Percentiles rank a stretch among this genome's conserved stretches.
Conservation (phyloP, 53 echinoderm and acorn worm species). For the Patiria pectinifera region DNA sequence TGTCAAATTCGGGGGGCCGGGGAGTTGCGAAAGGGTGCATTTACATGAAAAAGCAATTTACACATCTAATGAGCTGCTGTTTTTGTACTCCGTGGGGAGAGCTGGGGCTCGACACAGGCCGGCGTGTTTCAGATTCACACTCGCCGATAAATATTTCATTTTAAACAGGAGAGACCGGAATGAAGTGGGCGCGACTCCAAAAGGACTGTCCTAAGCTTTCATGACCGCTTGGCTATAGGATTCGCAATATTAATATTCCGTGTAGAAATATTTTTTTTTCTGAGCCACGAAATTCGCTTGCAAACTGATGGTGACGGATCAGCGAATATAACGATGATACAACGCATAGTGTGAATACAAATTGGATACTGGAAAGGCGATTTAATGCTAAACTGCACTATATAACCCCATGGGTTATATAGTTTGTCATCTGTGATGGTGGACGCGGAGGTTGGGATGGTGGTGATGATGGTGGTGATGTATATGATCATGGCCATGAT, state of each 20-base stretch:
- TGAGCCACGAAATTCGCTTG: background rate
- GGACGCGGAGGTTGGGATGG: background rate
- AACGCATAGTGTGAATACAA: slow-evolving; percentile 2
- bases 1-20: slow-evolving; percentile 19
- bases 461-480: slow-evolving; percentile 16
- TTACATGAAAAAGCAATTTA: slow-evolving; percentile 64
- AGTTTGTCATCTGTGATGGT: background rate
- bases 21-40: slow-evolving; percentile 22
- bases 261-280: background rate
- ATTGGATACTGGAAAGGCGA: background rate
- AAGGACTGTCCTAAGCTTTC: background rate
- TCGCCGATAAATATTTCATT: slow-evolving; percentile 58
- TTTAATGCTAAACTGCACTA: background rate
- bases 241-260: background rate
- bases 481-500: background rate
- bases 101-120: slow-evolving; percentile 6
- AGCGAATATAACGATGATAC: background rate
- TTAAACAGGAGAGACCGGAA: slow-evolving; percentile 5
- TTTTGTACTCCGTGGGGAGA: slow-evolving; percentile 3
- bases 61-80: slow-evolving; percentile 57
- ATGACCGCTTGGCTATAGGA: background rate
- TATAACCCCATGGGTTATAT: background rate
- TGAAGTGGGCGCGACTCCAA: slow-evolving; percentile 3
- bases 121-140: slow-evolving; percentile 37
- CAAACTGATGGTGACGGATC: slow-evolving; percentile 7